phyloP scores from a whole-genome alignment of 1,140 invertebrate genomes.

The Heterodera schachtii region DNA sequence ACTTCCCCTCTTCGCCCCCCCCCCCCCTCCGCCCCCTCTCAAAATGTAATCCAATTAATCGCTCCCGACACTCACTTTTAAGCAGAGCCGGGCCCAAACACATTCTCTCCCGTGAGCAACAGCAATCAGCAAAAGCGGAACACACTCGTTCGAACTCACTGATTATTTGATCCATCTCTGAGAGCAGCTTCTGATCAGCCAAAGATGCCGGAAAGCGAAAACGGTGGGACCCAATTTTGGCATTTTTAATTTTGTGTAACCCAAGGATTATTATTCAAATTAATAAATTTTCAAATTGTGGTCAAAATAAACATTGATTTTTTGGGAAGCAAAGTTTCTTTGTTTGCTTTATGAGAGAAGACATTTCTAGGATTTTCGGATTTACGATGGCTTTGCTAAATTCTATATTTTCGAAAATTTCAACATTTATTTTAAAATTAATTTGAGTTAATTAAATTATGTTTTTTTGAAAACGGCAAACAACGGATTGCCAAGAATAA shows the following conservation, averaged over 20 bases:
- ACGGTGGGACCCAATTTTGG: not conserved
- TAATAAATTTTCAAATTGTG: not conserved
- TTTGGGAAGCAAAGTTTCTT: too few relatives aligned
- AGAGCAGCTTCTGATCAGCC: not conserved
- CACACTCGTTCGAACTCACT: not conserved
- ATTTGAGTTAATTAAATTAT: too few relatives aligned
- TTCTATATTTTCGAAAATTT: too few relatives aligned
- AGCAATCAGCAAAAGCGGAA: not conserved
- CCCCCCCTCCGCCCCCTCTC: not conserved
- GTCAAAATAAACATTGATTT: not conserved
- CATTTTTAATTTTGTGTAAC: too few relatives aligned
- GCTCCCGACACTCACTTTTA: not conserved
- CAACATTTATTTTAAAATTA: too few relatives aligned
- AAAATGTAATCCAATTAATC: not conserved
- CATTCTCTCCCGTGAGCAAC: not conserved
- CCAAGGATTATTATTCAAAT: not conserved
- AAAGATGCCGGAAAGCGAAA: conserved; percentile 5
- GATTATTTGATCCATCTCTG: not conserved
- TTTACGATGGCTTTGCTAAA: too few relatives aligned
- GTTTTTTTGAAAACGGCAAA: too few relatives aligned
- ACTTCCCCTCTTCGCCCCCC: too few relatives aligned
- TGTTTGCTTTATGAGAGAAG: too few relatives aligned
- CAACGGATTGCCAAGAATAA: too few relatives aligned
- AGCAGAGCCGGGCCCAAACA: conserved; percentile 1
- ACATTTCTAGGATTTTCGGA: too few relatives aligned